These are phyloP conservation scores for Zootermopsis nevadensis DNA, from an alignment of 2,888 invertebrate genomes.

Conservation along the genomic window DNA sequence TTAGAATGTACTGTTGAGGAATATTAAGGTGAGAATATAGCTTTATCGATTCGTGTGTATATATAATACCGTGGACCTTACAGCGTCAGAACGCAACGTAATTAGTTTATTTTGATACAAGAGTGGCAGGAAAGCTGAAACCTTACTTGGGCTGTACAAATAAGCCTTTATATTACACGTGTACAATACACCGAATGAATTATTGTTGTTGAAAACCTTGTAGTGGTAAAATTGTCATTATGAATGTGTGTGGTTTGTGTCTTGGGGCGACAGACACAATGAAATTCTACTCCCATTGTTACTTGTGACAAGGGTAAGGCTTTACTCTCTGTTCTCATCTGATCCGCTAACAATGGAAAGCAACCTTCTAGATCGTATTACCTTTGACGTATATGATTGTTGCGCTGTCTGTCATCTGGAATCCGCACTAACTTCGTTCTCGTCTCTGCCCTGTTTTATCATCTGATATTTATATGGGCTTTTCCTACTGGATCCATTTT, in stretches of 20 bases:
- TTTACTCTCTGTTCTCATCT: background rate
- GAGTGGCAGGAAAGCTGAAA: background rate
- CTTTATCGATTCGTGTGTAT: too few species aligned
- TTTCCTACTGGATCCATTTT: background rate
- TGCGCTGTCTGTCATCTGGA: constrained; percentile 16
- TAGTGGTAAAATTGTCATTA: constrained; percentile 7
- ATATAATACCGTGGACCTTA: background rate
- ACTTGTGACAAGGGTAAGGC: constrained; percentile 24
- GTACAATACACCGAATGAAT: background rate
- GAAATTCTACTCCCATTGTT: constrained; percentile 19
- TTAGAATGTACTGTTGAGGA: too few species aligned
- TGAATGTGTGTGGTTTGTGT: background rate
- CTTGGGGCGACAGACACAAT: background rate
- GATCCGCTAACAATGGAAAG: constrained; percentile 24
- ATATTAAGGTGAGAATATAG: too few species aligned
- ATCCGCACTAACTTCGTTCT: background rate
- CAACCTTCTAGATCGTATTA: constrained; percentile 31
- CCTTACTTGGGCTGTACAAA: background rate
- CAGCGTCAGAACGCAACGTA: background rate
- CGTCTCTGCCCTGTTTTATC: background rate
- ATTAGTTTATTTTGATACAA: background rate
- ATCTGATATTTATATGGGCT: background rate
- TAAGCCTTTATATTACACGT: background rate
- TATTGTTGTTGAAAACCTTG: constrained; percentile 3
- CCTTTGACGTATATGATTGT: constrained; percentile 27